Conservation (phyloP, 1,140 invertebrate species). For the Euura lappo region DNA sequence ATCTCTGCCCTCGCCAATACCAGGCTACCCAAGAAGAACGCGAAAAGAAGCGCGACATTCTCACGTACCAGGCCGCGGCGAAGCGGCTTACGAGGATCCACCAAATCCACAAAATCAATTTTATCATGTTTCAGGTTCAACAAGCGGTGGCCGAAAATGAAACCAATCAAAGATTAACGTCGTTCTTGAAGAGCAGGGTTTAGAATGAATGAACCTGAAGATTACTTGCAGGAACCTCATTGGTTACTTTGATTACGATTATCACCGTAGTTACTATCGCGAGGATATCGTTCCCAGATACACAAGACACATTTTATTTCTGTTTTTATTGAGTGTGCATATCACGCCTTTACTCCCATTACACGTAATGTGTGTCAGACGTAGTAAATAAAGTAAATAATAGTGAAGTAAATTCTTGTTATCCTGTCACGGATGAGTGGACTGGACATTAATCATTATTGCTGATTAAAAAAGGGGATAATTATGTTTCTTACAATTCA, state of each 20-base stretch:
- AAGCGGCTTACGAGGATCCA: neutral
- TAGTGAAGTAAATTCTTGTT: neutral
- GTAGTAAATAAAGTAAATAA: neutral
- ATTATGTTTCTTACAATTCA: neutral
- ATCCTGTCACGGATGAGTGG: neutral
- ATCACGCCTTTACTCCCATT: neutral
- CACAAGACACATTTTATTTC: neutral
- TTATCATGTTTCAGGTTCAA: neutral
- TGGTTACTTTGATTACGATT: neutral
- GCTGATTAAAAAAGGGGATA: neutral
- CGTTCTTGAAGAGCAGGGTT: neutral
- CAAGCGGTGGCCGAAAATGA: constrained; percentile 12
- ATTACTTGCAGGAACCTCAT: no score
- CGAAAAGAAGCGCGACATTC: neutral
- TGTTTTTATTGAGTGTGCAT: neutral
- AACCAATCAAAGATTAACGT: neutral
- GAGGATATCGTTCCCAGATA: neutral
- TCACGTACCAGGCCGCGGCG: neutral
- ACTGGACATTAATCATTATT: neutral
- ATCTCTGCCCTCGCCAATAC: neutral
- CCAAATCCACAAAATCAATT: neutral
- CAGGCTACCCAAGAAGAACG: neutral
- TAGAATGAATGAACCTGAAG: neutral
- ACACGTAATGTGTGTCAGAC: neutral
- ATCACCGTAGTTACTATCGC: neutral